These are phyloP conservation scores for Augiades crinisus DNA, from an alignment of 2,888 invertebrate genomes.

Conservation along the genomic window DNA sequence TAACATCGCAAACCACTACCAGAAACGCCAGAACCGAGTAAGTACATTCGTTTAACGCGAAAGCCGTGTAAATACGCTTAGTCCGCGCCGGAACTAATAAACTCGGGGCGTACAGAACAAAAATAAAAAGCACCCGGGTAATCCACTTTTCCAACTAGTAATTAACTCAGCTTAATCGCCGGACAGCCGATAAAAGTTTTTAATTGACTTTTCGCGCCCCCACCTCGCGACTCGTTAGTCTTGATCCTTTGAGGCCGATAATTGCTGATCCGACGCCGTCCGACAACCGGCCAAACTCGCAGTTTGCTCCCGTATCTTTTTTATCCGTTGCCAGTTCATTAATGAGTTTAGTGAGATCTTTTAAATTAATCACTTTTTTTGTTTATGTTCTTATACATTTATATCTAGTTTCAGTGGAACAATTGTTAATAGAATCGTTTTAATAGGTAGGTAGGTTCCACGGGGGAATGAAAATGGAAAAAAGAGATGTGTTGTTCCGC, in stretches of 20 bases:
- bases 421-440: too few species aligned
- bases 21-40: too few species aligned
- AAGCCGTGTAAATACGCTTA: slow-evolving; percentile 21
- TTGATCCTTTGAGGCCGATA: slow-evolving; percentile 44
- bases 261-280: slow-evolving; percentile 44
- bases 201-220: slow-evolving; percentile 52
- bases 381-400: too few species aligned
- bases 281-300: slow-evolving; percentile 15
- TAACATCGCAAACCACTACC: too few species aligned
- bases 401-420: too few species aligned
- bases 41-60: slow-evolving; percentile 4
- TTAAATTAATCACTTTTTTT: slow-evolving; percentile 1
- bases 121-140: slow-evolving; percentile 37
- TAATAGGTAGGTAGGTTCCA: too few species aligned
- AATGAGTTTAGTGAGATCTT: slow-evolving; percentile 1
- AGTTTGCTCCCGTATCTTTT: slow-evolving; percentile 8
- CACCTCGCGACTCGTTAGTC: slow-evolving; percentile 42
- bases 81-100: slow-evolving; percentile 24
- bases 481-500: too few species aligned
- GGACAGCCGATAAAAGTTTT: slow-evolving; percentile 53
- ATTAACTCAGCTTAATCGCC: slow-evolving; percentile 55
- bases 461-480: too few species aligned
- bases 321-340: slow-evolving; percentile 13
- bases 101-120: slow-evolving; percentile 21
- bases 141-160: slow-evolving; percentile 43